A percentile compares a stretch with the other conserved stretches of the same genome.
These are phyloP conservation scores for Anoura caudifer DNA, from an alignment of 2,113 vertebrate species.

Conservation along the genomic window DNA sequence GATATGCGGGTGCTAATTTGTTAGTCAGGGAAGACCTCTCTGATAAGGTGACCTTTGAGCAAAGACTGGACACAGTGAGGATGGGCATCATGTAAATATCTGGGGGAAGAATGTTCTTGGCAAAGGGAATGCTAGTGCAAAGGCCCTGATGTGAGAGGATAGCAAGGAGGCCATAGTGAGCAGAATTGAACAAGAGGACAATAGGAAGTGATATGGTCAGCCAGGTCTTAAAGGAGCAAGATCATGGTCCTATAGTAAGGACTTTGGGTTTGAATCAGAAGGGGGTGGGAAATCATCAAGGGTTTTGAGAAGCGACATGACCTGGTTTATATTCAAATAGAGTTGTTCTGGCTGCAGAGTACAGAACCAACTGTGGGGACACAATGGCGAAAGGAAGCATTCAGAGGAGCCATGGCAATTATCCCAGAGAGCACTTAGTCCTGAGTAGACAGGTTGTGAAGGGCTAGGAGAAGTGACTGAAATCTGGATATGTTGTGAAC, in stretches of 20 bases:
- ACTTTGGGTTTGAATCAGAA: background rate
- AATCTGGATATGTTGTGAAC: background rate
- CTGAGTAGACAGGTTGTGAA: background rate
- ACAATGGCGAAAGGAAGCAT: background rate
- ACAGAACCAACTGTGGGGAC: background rate
- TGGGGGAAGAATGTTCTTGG: background rate
- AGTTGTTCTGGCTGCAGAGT: background rate
- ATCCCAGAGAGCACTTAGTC: background rate
- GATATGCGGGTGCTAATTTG: background rate
- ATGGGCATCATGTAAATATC: background rate
- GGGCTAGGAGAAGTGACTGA: too few species aligned
- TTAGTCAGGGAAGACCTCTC: background rate
- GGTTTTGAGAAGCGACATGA: background rate
- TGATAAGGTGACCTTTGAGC: background rate
- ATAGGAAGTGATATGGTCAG: background rate
- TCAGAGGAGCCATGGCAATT: background rate
- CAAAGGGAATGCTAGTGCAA: background rate
- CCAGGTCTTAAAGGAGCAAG: background rate
- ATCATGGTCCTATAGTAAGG: background rate
- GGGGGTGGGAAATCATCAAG: too few species aligned
- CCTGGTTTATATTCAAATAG: background rate
- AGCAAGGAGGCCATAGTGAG: background rate
- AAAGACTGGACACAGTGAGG: background rate
- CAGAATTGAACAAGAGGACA: background rate
- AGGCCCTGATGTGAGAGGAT: background rate